Evolutionary conservation across 2,113 vertebrate genomes (phyloP), one percentile per base, ranked within the genome.

Genomic region (Leptodactylus fuscus): DNA sequence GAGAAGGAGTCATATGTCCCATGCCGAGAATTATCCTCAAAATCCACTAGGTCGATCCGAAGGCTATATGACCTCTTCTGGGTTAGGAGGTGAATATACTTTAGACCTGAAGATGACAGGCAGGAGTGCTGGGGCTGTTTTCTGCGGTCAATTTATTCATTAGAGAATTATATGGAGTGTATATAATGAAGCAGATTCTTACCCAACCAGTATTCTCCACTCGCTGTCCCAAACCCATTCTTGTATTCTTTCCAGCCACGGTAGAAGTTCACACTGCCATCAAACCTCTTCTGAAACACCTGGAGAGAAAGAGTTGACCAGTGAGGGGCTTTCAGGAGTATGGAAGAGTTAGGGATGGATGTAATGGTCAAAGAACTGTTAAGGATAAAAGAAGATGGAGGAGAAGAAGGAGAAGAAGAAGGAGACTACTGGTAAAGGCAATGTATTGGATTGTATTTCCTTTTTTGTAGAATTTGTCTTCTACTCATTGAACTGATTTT

Each of bases 31-130:
- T 74, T 89, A 75, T 91, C 92, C 8, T 94, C 91, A 24, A 93
- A 95, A 88, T 94, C 93, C 48, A 93, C 92, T 82, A 94, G 85
- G 87, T 95, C 92, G 41, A 95, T 89, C 1, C 90, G 87, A 49
- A 96, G 88, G 82, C 92, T 90, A 0, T 95, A 94, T 13, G 90
- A 89, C 85, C 92, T 93, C 82, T 91, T 94, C 81, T 91, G 73
- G 0, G 91, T 91, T 62, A 95, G 88, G n/a, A 91, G 90, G 65
- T 94, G 85, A 76, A 95, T 89, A 86, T 93, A 94, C 49, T 95
- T 89, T 77, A 96, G 90, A 9, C 95, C 94, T 70, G 18, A 2
- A 1, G 5, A 13, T 22, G 18, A 24, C 11, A 16, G 18, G 20
- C 22, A 71, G 36, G 69, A 41, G 18, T 3, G 11, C 2, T 20